Percentiles rank a stretch among this genome's conserved stretches.
Evolutionary conservation across 1,140 invertebrate species (phyloP).

Genomic region (Pachyrhynchus sulphureomaculatus): DNA sequence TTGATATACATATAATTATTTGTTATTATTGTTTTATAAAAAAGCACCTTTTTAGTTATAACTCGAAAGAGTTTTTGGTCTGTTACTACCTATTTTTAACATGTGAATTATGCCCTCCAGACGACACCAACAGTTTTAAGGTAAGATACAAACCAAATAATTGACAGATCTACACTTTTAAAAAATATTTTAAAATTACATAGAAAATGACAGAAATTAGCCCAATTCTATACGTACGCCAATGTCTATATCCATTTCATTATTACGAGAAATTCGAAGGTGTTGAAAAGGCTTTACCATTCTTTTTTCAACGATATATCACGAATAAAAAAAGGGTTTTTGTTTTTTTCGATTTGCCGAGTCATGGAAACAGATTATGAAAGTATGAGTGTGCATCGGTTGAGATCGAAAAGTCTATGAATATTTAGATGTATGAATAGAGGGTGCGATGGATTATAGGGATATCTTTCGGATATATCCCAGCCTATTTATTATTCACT

Average conservation of each 20-base stretch:
- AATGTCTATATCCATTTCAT: not conserved
- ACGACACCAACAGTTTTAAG: too few species aligned
- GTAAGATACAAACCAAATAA: too few species aligned
- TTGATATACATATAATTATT: too few species aligned
- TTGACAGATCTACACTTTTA: too few species aligned
- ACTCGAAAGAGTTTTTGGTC: too few species aligned
- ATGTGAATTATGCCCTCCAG: too few species aligned
- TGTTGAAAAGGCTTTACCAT: conserved; percentile 13
- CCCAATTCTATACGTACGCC: too few species aligned
- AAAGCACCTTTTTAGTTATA: too few species aligned
- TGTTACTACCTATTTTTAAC: too few species aligned
- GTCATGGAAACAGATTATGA: conserved; percentile 25
- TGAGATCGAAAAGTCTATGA: not conserved
- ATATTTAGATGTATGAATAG: conserved; percentile 6
- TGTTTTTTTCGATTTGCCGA: conserved; percentile 24
- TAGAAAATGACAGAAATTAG: too few species aligned
- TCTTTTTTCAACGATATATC: not conserved
- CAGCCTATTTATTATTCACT: not conserved
- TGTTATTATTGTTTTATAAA: too few species aligned
- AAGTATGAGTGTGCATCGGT: conserved; percentile 4
- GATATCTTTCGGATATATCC: not conserved
- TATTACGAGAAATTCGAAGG: not conserved
- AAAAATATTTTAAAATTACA: too few species aligned
- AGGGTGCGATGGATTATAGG: conserved; percentile 2
- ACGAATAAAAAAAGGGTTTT: conserved; percentile 17